Base-by-base conservation (phyloP, 1,140 invertebrate genomes). In the Polypedilum vanderplanki region DNA sequence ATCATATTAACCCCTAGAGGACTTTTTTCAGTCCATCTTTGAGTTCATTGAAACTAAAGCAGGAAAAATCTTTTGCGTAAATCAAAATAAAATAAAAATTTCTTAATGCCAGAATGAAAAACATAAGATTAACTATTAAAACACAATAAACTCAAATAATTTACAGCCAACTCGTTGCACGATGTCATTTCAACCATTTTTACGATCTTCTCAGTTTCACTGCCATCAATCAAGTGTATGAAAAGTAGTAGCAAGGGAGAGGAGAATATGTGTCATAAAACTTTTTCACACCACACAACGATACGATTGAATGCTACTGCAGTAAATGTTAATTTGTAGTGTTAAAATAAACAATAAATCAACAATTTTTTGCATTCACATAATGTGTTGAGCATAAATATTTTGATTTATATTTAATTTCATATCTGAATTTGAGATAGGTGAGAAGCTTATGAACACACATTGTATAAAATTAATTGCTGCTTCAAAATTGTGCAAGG, bases 121-220 rank as follows among this genome's bases (percentile, higher is more conserved):
- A 57, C 46, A 57, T 12, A 57, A 57, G 46, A 12, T 57, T 57
- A 57, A 57, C 46, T n/a, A 57, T 57, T 57, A 57, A 57, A 57
- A 15, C 46, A 57, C 46, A 57, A n/a, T 57, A 57, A 57, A 57
- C 12, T 12, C 15, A 12, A 15, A n/a, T 57, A 57, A 57, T 57
- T 57, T 57, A 57, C 46, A 12, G 12, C 12, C 46, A 57, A 15
- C 46, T 57, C 46, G 46, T 57, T 57, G 46, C 46, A 57, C 46
- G 46, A n/a, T 57, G 46, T 57, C 46, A 57, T 57, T 57, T 57
- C n/a, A 15, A 57, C 46, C 12, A 57, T 57, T 57, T 57, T 57
- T 33, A 33, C 24, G 24, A 33, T 33, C 24, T 5, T n/a, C 46
- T 57, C 46, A 33, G 46, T n/a, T 57, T 57, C 46, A 57, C n/a